Conservation (phyloP, 2,888 invertebrate genomes). For the Odiellus spinosus region DNA sequence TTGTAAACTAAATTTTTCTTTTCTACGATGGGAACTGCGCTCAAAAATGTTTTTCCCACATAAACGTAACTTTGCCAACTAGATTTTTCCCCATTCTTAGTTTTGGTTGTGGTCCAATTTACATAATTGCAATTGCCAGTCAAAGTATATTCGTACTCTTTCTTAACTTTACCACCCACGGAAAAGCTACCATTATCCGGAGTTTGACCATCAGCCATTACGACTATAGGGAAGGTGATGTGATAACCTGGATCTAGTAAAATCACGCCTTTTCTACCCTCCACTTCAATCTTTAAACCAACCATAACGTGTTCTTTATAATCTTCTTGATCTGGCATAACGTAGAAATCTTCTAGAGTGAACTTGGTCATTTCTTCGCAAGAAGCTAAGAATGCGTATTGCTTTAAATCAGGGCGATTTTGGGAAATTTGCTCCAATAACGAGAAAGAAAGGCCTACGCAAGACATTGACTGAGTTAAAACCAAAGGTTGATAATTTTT, state of each 20-base stretch:
- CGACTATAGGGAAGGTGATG: conserved; percentile 64
- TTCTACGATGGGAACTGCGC: conserved; percentile 69
- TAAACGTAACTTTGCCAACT: conserved; percentile 50
- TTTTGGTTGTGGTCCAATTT: conserved; percentile 69
- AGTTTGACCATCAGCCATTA: conserved; percentile 66
- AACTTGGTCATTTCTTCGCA: conserved; percentile 53
- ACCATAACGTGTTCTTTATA: conserved; percentile 63
- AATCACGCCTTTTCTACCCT: conserved; percentile 55
- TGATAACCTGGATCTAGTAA: conserved; percentile 84
- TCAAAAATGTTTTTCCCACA: conserved; percentile 39
- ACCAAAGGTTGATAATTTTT: conserved; percentile 61
- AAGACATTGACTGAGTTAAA: conserved; percentile 61
- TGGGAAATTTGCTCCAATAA: conserved; percentile 38
- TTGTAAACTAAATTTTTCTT: conserved; percentile 75
- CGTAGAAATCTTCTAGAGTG: conserved; percentile 11
- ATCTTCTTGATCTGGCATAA: conserved; percentile 41
- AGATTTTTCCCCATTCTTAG: conserved; percentile 25
- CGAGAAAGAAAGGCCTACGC: conserved; percentile 73
- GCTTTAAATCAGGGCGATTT: conserved; percentile 48
- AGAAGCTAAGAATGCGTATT: conserved; percentile 55
- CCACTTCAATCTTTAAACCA: conserved; percentile 54
- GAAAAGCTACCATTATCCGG: conserved; percentile 60
- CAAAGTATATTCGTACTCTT: conserved; percentile 67
- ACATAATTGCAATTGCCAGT: conserved; percentile 52
- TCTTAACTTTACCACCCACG: conserved; percentile 53